A percentile compares a stretch with the other conserved stretches of the same genome.
These are phyloP conservation scores for Mormyrus hasselquistii DNA, from an alignment of 2,797 vertebrate species.

Conservation along the genomic window DNA sequence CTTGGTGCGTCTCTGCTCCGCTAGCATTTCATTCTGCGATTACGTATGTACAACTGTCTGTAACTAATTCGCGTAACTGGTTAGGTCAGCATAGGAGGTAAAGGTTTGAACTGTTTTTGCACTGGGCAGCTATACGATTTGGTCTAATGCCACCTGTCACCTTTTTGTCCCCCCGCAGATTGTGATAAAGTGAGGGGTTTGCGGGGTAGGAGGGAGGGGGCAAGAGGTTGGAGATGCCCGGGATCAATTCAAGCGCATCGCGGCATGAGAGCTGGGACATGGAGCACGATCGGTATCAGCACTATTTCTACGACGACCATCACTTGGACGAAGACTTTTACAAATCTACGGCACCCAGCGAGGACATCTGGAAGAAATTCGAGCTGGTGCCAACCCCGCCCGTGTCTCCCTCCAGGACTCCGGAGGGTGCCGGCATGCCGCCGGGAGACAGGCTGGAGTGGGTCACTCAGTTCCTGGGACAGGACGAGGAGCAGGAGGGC, in stretches of 20 bases:
- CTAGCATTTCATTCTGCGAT: background rate
- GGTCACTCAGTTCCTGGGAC: conserved; percentile 66
- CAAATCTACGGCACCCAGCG: conserved; percentile 86
- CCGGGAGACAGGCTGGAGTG: conserved; percentile 68
- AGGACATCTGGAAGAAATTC: conserved; percentile 99
- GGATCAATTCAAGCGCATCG: conserved; percentile 55
- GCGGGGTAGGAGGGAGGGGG: background rate
- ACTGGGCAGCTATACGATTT: background rate
- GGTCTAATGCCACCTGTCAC: conserved; percentile 11
- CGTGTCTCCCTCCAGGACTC: conserved; percentile 69
- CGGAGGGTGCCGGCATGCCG: conserved; percentile 56
- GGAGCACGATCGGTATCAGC: conserved; percentile 85
- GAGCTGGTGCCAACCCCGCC: conserved; percentile 88
- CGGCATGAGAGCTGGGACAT: conserved; percentile 71
- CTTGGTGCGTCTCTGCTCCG: background rate
- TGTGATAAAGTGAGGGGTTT: conserved; percentile 49
- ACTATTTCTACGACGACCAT: conserved; percentile 86
- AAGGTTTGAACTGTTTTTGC: background rate
- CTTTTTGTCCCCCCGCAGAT: conserved; percentile 41
- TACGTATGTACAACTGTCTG: background rate
- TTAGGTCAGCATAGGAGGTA: background rate
- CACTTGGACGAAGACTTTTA: conserved; percentile 85
- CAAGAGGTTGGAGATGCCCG: conserved; percentile 53
- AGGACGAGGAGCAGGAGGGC: conserved; percentile 72
- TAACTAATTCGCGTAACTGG: background rate